Conservation (phyloP, 1,140 invertebrate genomes). For the Leptinotarsa defecta region DNA sequence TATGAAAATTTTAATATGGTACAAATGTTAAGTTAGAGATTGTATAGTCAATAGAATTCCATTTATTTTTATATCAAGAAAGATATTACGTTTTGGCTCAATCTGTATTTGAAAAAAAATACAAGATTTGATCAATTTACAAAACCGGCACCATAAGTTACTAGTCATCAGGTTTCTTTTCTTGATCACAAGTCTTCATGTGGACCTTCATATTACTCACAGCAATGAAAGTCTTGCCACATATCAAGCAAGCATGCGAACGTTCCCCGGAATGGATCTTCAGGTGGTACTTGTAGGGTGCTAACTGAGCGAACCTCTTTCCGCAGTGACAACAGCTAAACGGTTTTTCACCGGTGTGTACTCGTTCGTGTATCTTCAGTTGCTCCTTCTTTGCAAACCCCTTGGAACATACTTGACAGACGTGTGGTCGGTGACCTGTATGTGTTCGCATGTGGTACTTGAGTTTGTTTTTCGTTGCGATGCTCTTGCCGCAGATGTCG, state of each 20-base stretch:
- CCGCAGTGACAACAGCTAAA: conserved; percentile 71
- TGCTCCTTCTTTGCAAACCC: conserved; percentile 66
- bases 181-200: conserved; percentile 58
- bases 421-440: conserved; percentile 73
- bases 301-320: conserved; percentile 79
- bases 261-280: conserved; percentile 72
- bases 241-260: conserved; percentile 73
- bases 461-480: conserved; percentile 71
- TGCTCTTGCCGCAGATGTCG: conserved; percentile 78
- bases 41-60: too few species aligned
- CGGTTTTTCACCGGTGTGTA: conserved; percentile 70
- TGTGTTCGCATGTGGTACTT: conserved; percentile 74
- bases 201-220: conserved; percentile 66
- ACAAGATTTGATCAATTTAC: too few species aligned
- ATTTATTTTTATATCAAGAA: too few species aligned
- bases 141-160: neutral
- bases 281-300: conserved; percentile 63
- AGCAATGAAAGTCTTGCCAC: conserved; percentile 69
- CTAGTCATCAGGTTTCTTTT: neutral
- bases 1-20: too few species aligned
- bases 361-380: conserved; percentile 65
- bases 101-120: too few species aligned
- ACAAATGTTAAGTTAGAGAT: too few species aligned
- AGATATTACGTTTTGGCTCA: too few species aligned
- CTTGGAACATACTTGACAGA: conserved; percentile 70